A percentile compares a stretch with the other conserved stretches of the same genome.
Conservation (phyloP, 2,888 invertebrate species). For the Temnothorax unifasciatus region DNA sequence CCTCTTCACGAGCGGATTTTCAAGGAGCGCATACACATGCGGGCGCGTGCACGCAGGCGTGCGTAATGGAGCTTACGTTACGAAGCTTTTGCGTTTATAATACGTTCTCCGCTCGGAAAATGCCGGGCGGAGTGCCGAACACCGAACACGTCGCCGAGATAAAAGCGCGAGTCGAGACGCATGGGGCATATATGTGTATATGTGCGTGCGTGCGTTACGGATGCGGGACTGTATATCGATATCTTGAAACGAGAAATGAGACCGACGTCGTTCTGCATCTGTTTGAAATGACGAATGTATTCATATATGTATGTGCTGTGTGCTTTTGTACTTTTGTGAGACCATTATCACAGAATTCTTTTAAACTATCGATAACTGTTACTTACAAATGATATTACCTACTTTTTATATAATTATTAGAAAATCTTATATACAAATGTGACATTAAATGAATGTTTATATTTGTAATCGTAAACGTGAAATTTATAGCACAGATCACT, state of each 20-base stretch:
- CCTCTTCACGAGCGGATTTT: slow-evolving; percentile 50
- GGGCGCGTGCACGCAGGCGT: slow-evolving; percentile 30
- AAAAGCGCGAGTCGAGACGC: slow-evolving; percentile 59
- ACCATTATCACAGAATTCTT: background rate
- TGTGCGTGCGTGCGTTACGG: background rate
- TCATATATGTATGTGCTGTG: background rate
- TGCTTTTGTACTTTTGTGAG: background rate
- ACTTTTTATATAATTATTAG: background rate
- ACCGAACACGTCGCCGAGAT: slow-evolving; percentile 61
- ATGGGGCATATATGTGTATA: no score
- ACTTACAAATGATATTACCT: background rate
- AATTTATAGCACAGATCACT: background rate
- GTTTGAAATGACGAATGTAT: background rate
- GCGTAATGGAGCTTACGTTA: slow-evolving; percentile 68
- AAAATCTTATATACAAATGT: background rate
- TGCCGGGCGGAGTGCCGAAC: slow-evolving; percentile 50
- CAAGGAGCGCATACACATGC: slow-evolving; percentile 34
- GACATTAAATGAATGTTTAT: no score
- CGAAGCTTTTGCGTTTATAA: slow-evolving; percentile 60
- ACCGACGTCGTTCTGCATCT: background rate
- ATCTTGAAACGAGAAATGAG: background rate
- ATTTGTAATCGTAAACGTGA: background rate
- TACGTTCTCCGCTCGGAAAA: slow-evolving; percentile 31
- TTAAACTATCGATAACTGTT: background rate
- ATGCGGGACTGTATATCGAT: slow-evolving; percentile 21